Conservation (phyloP, 2,888 invertebrate genomes). For the Polymixis lichenea region DNA sequence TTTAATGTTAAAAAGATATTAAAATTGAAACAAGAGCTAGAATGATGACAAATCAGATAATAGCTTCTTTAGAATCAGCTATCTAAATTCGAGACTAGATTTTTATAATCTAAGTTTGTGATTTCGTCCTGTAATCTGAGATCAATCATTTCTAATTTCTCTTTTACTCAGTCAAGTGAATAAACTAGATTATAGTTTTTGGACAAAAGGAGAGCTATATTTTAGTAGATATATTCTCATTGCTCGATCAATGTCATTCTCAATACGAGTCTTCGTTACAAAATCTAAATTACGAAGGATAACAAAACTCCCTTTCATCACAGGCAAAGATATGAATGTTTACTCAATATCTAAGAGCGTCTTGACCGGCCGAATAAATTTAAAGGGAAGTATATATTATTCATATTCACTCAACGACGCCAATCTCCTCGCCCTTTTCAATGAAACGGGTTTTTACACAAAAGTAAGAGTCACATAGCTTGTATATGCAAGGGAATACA, state of each 20-base stretch:
- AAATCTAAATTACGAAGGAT: slow-evolving; percentile 40
- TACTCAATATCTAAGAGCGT: slow-evolving; percentile 48
- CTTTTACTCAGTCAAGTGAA: slow-evolving; percentile 1
- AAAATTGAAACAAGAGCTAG: slow-evolving; percentile 21
- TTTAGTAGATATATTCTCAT: background rate
- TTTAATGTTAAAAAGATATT: slow-evolving; percentile 23
- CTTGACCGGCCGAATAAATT: slow-evolving; percentile 61
- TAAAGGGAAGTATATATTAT: slow-evolving; percentile 61
- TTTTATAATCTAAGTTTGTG: slow-evolving; percentile 13
- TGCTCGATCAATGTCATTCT: slow-evolving; percentile 23
- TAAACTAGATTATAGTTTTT: background rate
- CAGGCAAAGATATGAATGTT: slow-evolving; percentile 48
- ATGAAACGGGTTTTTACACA: slow-evolving; percentile 58
- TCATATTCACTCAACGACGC: slow-evolving; percentile 60
- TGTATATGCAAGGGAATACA: slow-evolving; percentile 61
- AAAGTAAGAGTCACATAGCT: slow-evolving; percentile 64
- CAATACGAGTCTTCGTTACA: background rate
- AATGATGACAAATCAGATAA: slow-evolving; percentile 22
- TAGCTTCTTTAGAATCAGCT: slow-evolving; percentile 13
- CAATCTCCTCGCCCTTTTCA: slow-evolving; percentile 61
- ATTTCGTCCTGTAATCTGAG: slow-evolving; percentile 5
- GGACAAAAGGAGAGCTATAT: background rate
- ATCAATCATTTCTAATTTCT: slow-evolving; percentile 11
- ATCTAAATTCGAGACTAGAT: background rate
- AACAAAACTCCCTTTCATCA: slow-evolving; percentile 46